Evolutionary conservation across 2,888 invertebrate species (phyloP), one percentile per base, ranked within the genome.

Genomic region (Spatulosminthurus flaviceps): DNA sequence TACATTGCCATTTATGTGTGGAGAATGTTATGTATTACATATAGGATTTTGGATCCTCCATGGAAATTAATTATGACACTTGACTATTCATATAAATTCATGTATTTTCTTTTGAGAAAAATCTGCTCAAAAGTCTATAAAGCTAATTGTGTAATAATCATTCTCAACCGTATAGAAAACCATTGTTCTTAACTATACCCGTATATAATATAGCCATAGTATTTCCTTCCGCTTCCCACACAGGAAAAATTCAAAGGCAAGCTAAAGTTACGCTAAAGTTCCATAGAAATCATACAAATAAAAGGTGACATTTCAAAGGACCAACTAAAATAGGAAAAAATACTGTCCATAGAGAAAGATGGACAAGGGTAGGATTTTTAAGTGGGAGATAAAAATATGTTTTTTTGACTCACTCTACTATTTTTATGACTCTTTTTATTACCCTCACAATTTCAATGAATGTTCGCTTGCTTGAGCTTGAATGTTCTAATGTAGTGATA

Each of bases 401-500:
- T 9, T 51, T 13, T 51, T 5, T 51, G 5, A n/a, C n/a, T 4
- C 16, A 51, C 51, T 51, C 9, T 19, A 51, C 51, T 51, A 34
- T 34, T 34, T 34, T 34, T 34, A 34, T 34, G 4, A 34, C 34
- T 9, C 16, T 51, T 51, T 51, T 51, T 51, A 51, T 51, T 16
- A 51, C 51, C 51, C 71, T 34, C 4, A 71, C 22, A 28, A 19
- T 42, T 75, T 75, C 75, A 75, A 75, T 75, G 61, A 16, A 26
- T 34, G 41, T 28, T 26, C 74, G 74, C 28, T 64, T 64, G 22
- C 75, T 41, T 75, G 75, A 61, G 41, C 75, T 75, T 75, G 22
- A 75, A 75, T 75, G 64, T 75, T 64, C 75, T 75, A 75, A 75
- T 75, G 61, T 66, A 34, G 60, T 73, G 7, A 69, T 69, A 69